Conservation (phyloP, 30 jellyfish, hydroid and myxozoan genomes). For the Nemopilema nomurai region DNA sequence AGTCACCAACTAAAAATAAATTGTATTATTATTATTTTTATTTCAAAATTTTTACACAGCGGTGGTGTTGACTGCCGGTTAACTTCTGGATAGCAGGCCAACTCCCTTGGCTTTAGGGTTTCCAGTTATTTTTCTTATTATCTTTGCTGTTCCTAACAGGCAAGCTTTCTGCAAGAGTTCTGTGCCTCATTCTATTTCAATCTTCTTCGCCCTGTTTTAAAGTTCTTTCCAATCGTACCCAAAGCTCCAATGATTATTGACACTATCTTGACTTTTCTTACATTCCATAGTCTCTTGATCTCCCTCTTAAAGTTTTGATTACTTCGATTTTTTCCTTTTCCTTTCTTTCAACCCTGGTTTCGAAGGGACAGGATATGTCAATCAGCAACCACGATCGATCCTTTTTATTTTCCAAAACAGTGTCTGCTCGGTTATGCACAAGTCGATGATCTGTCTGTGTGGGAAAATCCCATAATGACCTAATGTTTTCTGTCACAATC, state of each 20-base stretch:
- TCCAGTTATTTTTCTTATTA: too few species aligned
- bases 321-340: conserved; percentile 10
- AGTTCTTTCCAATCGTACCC: too few species aligned
- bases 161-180: too few species aligned
- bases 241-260: too few species aligned
- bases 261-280: too few species aligned
- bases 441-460: conserved; percentile 16
- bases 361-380: background rate
- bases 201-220: too few species aligned
- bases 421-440: conserved; percentile 29
- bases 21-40: background rate
- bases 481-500: conserved; percentile 16
- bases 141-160: too few species aligned
- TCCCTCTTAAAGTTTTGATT: conserved; percentile 18
- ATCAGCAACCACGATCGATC: conserved; percentile 28
- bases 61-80: too few species aligned
- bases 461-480: conserved; percentile 26
- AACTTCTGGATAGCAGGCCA: too few species aligned
- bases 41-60: background rate
- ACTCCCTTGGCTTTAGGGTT: too few species aligned
- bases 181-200: too few species aligned
- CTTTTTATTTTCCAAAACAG: conserved; percentile 13
- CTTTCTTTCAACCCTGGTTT: background rate
- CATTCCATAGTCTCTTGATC: conserved; percentile 36
- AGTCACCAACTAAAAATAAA: too few species aligned